phyloP scores from a whole-genome alignment of 2,113 vertebrate species.

The Ictidomys tridecemlineatus region DNA sequence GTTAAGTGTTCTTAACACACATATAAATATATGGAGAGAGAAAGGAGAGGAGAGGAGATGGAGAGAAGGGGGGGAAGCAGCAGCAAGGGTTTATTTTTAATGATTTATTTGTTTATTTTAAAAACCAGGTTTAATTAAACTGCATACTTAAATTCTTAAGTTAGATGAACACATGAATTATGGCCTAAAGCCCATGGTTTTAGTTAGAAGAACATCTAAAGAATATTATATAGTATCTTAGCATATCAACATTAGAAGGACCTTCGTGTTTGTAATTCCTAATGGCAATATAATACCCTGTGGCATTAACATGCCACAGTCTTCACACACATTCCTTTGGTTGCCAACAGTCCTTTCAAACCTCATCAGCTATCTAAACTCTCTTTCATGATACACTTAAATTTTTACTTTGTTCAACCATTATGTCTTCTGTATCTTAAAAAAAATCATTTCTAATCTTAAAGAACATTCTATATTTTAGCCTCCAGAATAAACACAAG shows the following conservation, averaged over 20 bases:
- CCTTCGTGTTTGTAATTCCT: slow-evolving; percentile 25
- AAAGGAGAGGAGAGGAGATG: background rate
- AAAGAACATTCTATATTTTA: slow-evolving; percentile 22
- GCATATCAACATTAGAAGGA: slow-evolving; percentile 4
- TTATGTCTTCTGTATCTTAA: background rate
- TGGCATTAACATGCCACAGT: background rate
- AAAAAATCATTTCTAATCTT: slow-evolving; percentile 3
- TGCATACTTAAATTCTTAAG: background rate
- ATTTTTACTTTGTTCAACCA: slow-evolving; percentile 10
- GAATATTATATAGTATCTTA: background rate
- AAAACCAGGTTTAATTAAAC: slow-evolving; percentile 35
- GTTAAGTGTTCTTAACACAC: background rate
- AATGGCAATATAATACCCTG: background rate
- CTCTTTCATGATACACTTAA: slow-evolving; percentile 2
- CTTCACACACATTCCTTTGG: background rate
- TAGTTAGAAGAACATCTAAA: slow-evolving; percentile 19
- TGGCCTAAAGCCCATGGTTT: background rate
- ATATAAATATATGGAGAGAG: background rate
- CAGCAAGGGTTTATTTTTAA: background rate
- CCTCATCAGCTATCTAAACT: background rate
- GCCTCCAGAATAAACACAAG: slow-evolving; percentile 47
- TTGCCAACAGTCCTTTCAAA: background rate
- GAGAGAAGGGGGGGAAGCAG: background rate
- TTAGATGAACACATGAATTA: background rate
- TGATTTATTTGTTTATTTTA: background rate